Evolutionary conservation across 2,888 invertebrate genomes (phyloP), one percentile per base, ranked within the genome.

Genomic region (Oasisia sp.): DNA sequence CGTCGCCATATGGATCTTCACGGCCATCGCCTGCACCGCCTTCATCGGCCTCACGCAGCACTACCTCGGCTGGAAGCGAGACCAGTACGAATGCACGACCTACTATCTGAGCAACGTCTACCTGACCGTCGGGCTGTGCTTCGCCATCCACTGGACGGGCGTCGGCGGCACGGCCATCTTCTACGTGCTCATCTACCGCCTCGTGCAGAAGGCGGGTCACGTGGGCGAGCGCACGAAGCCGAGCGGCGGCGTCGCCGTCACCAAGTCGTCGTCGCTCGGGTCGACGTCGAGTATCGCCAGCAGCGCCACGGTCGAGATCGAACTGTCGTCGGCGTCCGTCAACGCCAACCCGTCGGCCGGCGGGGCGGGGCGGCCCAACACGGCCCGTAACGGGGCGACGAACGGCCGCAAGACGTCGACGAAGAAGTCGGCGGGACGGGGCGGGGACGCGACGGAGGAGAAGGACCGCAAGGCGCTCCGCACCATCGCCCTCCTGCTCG

Each of bases 31-130:
- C 8, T 92, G 90, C 38, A 38, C 90, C 5, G 38, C 91, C 27
- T 92, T 89, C 58, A 92, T 92, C 32, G 91, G 91, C 32, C 56
- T 90, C n/a, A 92, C 92, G 8, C 92, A 92, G 90, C 50, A 90
- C 32, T 50, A 58, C 32, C 45, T 90, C 1, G 89, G 91, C 58
- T 45, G 14, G 91, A 91, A 89, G 4, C 89, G 92, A 32, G 89
- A 89, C 89, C 38, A 45, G 2, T 32, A 38, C 7, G 91, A 92
- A 44, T 91, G 92, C 32, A 19, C 32, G 90, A 44, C 50, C 14
- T 91, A 74, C 91, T 92, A 89, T 32, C 91, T 92, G 19, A 38
- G 27, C 14, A 89, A 74, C 74, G 50, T 92, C 27, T 58, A 90
- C 89, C 32, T 90, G 14, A 91, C 91, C 89, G 56, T 92, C 89